Conservation (phyloP, 2,113 vertebrate species). For the Jaculus jaculus region DNA sequence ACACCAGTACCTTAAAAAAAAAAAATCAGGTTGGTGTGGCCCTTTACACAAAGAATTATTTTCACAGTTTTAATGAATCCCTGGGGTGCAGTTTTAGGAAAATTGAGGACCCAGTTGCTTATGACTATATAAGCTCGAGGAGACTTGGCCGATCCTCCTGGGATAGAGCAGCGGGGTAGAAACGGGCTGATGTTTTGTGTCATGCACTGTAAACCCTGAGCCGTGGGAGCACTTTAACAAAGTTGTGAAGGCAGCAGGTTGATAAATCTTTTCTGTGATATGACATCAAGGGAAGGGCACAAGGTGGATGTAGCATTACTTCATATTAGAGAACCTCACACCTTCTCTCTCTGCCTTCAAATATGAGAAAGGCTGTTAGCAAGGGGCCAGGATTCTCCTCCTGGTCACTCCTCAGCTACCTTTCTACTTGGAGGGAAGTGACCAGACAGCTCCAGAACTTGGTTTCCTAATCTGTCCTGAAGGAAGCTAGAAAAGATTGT, state of each 20-base stretch:
- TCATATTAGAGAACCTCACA: neutral
- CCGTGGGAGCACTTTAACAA: neutral
- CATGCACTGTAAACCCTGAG: neutral
- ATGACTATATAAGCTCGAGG: neutral
- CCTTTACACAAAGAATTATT: neutral
- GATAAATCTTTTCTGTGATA: neutral
- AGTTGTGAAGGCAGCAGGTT: neutral
- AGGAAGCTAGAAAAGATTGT: neutral
- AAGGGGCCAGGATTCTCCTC: neutral
- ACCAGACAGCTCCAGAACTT: neutral
- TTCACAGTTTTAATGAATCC: neutral
- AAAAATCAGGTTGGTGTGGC: neutral
- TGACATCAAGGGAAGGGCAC: neutral
- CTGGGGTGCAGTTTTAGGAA: neutral
- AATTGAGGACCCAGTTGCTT: neutral
- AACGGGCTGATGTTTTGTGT: neutral
- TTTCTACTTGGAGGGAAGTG: neutral
- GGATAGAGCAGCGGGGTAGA: neutral
- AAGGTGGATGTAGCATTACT: neutral
- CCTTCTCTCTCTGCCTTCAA: neutral
- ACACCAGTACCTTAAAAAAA: neutral
- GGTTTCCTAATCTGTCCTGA: neutral
- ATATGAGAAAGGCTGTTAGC: neutral
- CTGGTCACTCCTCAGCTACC: neutral
- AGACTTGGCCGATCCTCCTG: neutral